Conservation (phyloP, 2,113 vertebrate species). For the Erythrocercus mccallii region DNA sequence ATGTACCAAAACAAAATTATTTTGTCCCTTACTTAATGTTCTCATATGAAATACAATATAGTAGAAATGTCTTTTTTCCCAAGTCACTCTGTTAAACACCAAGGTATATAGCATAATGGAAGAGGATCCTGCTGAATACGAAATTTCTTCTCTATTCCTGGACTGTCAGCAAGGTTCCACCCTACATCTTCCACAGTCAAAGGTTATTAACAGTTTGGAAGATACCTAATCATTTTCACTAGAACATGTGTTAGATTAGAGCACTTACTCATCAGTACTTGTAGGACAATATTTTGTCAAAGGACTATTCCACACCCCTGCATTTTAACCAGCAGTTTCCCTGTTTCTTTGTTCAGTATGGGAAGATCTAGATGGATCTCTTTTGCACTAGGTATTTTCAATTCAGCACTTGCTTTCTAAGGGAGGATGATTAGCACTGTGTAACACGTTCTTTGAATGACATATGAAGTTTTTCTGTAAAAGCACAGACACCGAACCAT, state of each 20-base stretch:
- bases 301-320: not conserved
- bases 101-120: not conserved
- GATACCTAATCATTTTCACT: not conserved
- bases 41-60: not conserved
- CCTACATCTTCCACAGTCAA: not conserved
- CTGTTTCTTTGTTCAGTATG: not conserved
- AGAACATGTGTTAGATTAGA: not conserved
- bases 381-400: not conserved
- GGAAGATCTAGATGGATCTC: not conserved
- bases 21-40: not conserved
- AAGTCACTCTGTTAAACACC: not conserved
- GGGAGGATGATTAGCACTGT: not conserved
- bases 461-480: not conserved
- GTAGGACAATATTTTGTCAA: not conserved
- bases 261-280: not conserved
- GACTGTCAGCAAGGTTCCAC: not conserved
- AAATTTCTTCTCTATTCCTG: not conserved
- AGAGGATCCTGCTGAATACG: not conserved
- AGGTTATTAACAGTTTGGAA: not conserved
- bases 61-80: not conserved
- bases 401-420: not conserved
- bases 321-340: not conserved
- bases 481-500: not conserved
- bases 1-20: not conserved
- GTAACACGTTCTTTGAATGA: not conserved